phyloP scores from a whole-genome alignment of 2,113 vertebrate species.

The Indicator maculatus region DNA sequence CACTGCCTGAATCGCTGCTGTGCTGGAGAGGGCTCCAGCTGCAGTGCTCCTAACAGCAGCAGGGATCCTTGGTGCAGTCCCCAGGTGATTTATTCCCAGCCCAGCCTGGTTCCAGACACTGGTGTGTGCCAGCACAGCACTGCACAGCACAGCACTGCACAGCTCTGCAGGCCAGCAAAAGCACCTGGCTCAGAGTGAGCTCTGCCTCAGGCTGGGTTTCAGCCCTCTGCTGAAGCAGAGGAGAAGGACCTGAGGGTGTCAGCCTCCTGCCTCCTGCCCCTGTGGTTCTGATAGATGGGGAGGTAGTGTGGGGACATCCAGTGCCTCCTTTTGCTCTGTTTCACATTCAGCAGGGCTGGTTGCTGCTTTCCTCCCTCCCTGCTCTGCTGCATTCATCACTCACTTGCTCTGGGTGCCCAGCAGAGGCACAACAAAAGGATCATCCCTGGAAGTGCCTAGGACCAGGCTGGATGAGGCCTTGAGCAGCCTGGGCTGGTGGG shows the following conservation, averaged over 20 bases:
- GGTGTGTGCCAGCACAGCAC: conserved; percentile 30
- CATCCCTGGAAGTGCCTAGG: no score
- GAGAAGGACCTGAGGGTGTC: conserved; percentile 36
- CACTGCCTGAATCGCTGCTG: neutral
- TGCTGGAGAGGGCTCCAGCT: neutral
- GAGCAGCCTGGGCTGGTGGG: no score
- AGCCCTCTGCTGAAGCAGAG: neutral
- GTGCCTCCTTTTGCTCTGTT: neutral
- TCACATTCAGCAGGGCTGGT: neutral
- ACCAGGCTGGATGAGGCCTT: no score
- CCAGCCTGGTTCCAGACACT: conserved; percentile 41
- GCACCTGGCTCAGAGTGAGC: conserved; percentile 34
- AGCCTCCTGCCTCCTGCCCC: conserved; percentile 38
- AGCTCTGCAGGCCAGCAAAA: neutral
- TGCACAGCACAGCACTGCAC: neutral
- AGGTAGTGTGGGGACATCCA: conserved; percentile 62
- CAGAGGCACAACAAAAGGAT: neutral
- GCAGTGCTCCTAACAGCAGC: neutral
- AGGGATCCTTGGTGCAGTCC: conserved; percentile 21
- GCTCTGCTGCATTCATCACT: neutral
- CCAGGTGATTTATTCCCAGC: conserved; percentile 1
- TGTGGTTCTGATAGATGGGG: conserved; percentile 51
- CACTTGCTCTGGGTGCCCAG: neutral
- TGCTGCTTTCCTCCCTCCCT: neutral
- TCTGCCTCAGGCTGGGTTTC: neutral